These are phyloP conservation scores for Zaprionus gabonicus DNA, from an alignment of 1,140 invertebrate genomes.

Conservation along the genomic window DNA sequence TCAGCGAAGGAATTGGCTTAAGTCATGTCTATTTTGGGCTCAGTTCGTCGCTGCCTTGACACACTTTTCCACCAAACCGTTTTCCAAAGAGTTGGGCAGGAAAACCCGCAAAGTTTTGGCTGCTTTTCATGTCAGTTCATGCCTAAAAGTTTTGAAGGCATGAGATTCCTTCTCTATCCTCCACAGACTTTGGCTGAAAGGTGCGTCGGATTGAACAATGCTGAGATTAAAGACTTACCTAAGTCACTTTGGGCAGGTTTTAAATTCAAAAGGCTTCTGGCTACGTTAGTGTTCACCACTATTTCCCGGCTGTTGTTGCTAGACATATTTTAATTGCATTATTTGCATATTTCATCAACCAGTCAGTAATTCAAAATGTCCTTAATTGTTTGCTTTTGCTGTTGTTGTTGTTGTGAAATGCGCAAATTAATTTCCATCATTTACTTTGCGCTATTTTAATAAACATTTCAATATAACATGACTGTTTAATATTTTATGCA, in stretches of 20 bases:
- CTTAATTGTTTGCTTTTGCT: slow-evolving; percentile 51
- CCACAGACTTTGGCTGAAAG: not conserved
- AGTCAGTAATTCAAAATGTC: slow-evolving; percentile 33
- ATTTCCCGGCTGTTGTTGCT: not conserved
- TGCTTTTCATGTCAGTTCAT: slow-evolving; percentile 39
- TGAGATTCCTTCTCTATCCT: not conserved
- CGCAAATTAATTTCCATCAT: slow-evolving; percentile 64
- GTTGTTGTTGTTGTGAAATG: slow-evolving; percentile 19
- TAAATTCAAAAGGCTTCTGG: slow-evolving; percentile 8
- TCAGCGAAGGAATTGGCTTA: slow-evolving; percentile 25
- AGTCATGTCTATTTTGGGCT: slow-evolving; percentile 67
- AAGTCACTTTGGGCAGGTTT: slow-evolving; percentile 4
- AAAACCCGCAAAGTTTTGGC: slow-evolving; percentile 35
- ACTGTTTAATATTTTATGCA: slow-evolving; percentile 66
- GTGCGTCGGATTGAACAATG: slow-evolving; percentile 16
- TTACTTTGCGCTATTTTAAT: slow-evolving; percentile 40
- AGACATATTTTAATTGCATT: slow-evolving; percentile 30
- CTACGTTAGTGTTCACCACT: not conserved
- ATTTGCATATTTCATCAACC: slow-evolving; percentile 4
- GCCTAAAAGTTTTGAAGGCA: slow-evolving; percentile 53
- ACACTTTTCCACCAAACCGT: slow-evolving; percentile 45
- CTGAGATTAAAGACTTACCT: slow-evolving; percentile 23
- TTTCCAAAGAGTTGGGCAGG: slow-evolving; percentile 25
- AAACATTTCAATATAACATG: slow-evolving; percentile 8
- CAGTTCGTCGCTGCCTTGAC: slow-evolving; percentile 53